Evolutionary conservation across 2,113 vertebrate genomes (phyloP), one percentile per base, ranked within the genome.

Genomic region (Manacus vitellinus): DNA sequence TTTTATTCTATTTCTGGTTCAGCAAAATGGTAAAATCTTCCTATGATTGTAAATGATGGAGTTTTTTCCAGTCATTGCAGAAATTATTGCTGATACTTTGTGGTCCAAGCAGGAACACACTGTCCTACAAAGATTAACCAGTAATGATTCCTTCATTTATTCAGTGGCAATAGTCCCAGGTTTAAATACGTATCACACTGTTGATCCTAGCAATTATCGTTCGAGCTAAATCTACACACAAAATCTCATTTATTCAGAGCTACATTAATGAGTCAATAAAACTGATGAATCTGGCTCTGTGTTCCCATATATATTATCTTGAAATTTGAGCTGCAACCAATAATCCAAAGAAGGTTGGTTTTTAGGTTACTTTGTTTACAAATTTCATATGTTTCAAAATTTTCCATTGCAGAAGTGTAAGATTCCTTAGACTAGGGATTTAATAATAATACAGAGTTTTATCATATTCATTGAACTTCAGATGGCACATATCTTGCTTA

Each of bases 211-310:
- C 85, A 97, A 95, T 97, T 96, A 95, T 91, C 14, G 0, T 85
- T 91, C 67, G 80, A 75, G 91, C 83, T 87, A 75, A 94, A 79
- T 90, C 94, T 94, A 94, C 56, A 94, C 54, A 74, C 46, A 92
- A 88, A 89, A 70, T 91, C 70, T 94, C 85, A 92, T 97, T 97
- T 97, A 92, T 92, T 66, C 87, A 49, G 72, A 91, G 56, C 74
- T 92, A 96, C 87, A 91, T 97, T 97, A 97, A 97, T 94, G 95
- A 97, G 94, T 95, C 97, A 97, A 89, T 97, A 97, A 97, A 97
- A 43, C 81, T 97, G 95, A 94, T 94, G 95, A 96, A 97, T 84
- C 77, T 96, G 91, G 77, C 92, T 95, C 46, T 88, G 46, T 81
- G 55, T 58, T 90, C 82, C 56, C 68, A n/a, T 91, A 86, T 74